These are phyloP conservation scores for Rhegmatorhina hoffmannsi DNA, from an alignment of 2,113 vertebrate species.

Conservation along the genomic window DNA sequence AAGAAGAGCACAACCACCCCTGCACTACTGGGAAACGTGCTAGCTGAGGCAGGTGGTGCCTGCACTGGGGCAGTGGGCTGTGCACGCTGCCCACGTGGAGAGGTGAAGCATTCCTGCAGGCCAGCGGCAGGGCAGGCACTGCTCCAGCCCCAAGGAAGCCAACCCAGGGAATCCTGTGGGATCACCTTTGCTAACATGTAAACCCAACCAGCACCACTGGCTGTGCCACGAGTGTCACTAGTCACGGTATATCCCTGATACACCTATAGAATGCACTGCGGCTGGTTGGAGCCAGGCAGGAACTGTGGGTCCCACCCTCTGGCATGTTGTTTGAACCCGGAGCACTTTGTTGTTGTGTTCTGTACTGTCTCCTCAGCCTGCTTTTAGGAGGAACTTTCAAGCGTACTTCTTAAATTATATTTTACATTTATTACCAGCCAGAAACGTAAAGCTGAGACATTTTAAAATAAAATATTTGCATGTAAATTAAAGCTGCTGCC, in stretches of 20 bases:
- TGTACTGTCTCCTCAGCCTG: conserved; percentile 14
- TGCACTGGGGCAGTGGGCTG: not conserved
- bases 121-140: not conserved
- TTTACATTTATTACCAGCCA: conserved; percentile 49
- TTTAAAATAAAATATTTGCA: conserved; percentile 57
- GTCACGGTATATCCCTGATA: fast-evolving
- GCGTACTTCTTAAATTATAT: conserved; percentile 46
- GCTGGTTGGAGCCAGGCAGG: not conserved
- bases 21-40: not conserved
- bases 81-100: fast-evolving
- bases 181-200: not conserved
- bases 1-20: fast-evolving
- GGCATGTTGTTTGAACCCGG: not conserved
- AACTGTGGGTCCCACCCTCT: not conserved
- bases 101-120: not conserved
- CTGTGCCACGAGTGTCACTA: not conserved
- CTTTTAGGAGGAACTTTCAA: conserved; percentile 44
- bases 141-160: not conserved
- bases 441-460: conserved; percentile 23
- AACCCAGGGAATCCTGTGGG: not conserved
- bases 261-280: not conserved
- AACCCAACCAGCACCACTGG: not conserved
- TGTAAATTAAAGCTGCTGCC: not conserved
- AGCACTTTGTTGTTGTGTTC: conserved; percentile 12
- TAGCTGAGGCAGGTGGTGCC: not conserved